phyloP scores from a whole-genome alignment of 2,888 invertebrate species.

The Epinotia bilunana region DNA sequence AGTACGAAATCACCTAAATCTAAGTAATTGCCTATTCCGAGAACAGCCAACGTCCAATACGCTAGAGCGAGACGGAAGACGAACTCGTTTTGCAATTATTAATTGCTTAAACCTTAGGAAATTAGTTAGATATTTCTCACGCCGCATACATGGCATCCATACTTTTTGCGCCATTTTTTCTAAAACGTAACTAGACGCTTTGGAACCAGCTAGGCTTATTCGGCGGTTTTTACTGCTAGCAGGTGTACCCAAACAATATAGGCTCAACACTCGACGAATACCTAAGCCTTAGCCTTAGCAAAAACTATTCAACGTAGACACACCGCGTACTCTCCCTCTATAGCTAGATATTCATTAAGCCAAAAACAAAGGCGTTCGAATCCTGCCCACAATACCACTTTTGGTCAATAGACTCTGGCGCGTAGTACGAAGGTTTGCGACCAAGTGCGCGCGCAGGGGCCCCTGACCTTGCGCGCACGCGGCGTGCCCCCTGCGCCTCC shows the following conservation, averaged over 20 bases:
- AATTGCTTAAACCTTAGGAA: slow-evolving; percentile 42
- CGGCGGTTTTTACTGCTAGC: slow-evolving; percentile 23
- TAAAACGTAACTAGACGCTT: slow-evolving; percentile 49
- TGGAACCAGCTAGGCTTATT: slow-evolving; percentile 50
- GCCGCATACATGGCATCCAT: slow-evolving; percentile 35
- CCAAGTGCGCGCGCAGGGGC: slow-evolving; percentile 66
- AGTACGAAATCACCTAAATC: slow-evolving; percentile 38
- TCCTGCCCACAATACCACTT: slow-evolving; percentile 47
- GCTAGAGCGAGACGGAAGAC: slow-evolving; percentile 27
- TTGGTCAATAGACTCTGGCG: slow-evolving; percentile 60
- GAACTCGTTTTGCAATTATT: slow-evolving; percentile 44
- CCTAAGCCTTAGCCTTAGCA: background rate
- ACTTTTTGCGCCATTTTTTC: slow-evolving; percentile 50
- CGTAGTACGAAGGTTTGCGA: slow-evolving; percentile 57
- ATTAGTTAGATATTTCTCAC: slow-evolving; percentile 43
- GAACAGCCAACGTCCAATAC: slow-evolving; percentile 29
- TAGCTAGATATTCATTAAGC: slow-evolving; percentile 20
- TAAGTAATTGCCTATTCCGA: slow-evolving; percentile 35
- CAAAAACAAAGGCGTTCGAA: slow-evolving; percentile 32
- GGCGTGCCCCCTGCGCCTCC: slow-evolving; percentile 55
- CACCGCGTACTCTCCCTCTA: slow-evolving; percentile 6
- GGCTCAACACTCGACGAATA: background rate
- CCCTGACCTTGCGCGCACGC: slow-evolving; percentile 75
- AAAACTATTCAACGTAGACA: slow-evolving; percentile 11
- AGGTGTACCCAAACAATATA: slow-evolving; percentile 43